phyloP scores from a whole-genome alignment of 2,797 vertebrate species.

The Antennarius maculatus region DNA sequence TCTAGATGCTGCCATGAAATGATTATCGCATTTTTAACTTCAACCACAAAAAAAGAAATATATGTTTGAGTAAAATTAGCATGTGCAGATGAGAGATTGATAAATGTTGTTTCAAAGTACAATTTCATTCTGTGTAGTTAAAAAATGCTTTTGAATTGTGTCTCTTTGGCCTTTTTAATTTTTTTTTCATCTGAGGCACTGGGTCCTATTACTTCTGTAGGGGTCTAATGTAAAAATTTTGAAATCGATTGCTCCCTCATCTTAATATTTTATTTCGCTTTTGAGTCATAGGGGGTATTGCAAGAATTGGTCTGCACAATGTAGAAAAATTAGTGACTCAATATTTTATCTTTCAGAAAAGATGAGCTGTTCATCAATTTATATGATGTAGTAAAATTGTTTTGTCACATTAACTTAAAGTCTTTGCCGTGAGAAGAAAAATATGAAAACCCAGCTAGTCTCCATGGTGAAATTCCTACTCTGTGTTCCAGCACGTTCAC shows the following conservation, averaged over 20 bases:
- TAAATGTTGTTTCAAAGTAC: slow-evolving; percentile 17
- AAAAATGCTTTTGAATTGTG: slow-evolving; percentile 38
- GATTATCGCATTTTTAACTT: slow-evolving; percentile 42
- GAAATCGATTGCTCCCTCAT: slow-evolving; percentile 44
- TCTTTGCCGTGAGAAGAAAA: slow-evolving; percentile 18
- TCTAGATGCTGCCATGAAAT: slow-evolving; percentile 19
- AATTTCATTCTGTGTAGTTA: slow-evolving; percentile 38
- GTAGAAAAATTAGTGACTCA: slow-evolving; percentile 40
- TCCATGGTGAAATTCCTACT: slow-evolving; percentile 22
- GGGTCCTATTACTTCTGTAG: slow-evolving; percentile 65
- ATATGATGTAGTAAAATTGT: slow-evolving; percentile 44
- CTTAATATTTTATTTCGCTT: slow-evolving; percentile 60
- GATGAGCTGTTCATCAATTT: slow-evolving; percentile 6
- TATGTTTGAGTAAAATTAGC: slow-evolving; percentile 13
- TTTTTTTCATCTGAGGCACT: slow-evolving; percentile 43
- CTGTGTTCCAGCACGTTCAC: slow-evolving; percentile 34
- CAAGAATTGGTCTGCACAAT: slow-evolving; percentile 34
- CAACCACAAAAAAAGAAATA: slow-evolving; percentile 9
- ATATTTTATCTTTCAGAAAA: slow-evolving; percentile 23
- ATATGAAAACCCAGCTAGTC: slow-evolving; percentile 30
- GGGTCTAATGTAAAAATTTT: slow-evolving; percentile 66
- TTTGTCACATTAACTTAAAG: slow-evolving; percentile 27
- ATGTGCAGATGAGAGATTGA: background rate
- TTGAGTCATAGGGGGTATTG: slow-evolving; percentile 32
- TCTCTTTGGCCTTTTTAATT: background rate